Conservation (phyloP, 2,888 invertebrate species). For the Agrotis ipsilon region DNA sequence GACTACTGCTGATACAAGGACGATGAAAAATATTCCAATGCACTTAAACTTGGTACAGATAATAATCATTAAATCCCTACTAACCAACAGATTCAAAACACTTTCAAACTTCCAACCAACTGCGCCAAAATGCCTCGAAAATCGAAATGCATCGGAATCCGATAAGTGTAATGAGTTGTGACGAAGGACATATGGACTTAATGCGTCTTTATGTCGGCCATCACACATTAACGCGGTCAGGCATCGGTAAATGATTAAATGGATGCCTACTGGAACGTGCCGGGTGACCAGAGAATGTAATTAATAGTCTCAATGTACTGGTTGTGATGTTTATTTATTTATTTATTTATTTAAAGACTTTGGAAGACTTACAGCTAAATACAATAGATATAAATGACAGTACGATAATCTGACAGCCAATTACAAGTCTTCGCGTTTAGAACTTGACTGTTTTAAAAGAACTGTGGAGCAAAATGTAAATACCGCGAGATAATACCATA, state of each 20-base stretch:
- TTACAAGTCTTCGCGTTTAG: too few relatives aligned
- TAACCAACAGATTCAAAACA: background rate
- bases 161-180: constrained; percentile 47
- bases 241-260: constrained; percentile 48
- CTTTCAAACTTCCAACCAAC: background rate
- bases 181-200: constrained; percentile 29
- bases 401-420: too few relatives aligned
- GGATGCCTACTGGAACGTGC: constrained; percentile 34
- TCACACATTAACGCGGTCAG: constrained; percentile 43
- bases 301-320: constrained; percentile 23
- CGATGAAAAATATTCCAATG: background rate
- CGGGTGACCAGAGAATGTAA: constrained; percentile 41
- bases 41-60: too few relatives aligned
- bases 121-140: constrained; percentile 19
- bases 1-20: too few relatives aligned
- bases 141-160: constrained; percentile 36
- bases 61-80: background rate
- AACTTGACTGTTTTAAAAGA: too few relatives aligned
- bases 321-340: constrained; percentile 11
- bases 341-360: too few relatives aligned
- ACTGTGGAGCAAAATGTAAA: too few relatives aligned
- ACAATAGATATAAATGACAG: too few relatives aligned
- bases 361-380: too few relatives aligned
- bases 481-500: too few relatives aligned
- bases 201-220: constrained; percentile 44